Evolutionary conservation across 2,797 vertebrate species (phyloP).

Genomic region (Anguilla anguilla): DNA sequence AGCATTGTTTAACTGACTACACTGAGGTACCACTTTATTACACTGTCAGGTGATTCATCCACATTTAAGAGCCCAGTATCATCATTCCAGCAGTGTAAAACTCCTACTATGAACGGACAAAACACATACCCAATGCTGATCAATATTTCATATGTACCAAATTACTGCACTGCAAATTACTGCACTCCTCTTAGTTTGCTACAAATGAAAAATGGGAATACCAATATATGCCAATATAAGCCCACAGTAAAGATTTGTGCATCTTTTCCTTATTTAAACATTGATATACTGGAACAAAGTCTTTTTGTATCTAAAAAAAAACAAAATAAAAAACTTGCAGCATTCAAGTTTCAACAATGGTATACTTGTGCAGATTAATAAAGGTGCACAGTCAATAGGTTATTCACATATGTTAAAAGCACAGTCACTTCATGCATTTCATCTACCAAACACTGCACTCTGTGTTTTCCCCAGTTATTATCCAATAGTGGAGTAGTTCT

Average conservation of each 20-base stretch:
- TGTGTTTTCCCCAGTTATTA: not conserved
- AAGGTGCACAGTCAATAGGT: not conserved
- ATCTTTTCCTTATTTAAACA: slow-evolving; percentile 18
- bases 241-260: not conserved
- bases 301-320: not conserved
- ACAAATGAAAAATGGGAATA: not conserved
- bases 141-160: not conserved
- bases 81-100: slow-evolving; percentile 6
- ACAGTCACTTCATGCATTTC: slow-evolving; percentile 12
- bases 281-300: not conserved
- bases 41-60: not conserved
- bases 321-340: not conserved
- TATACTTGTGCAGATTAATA: not conserved
- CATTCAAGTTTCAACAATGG: not conserved
- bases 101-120: not conserved
- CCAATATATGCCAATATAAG: not conserved
- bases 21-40: not conserved
- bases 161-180: slow-evolving; percentile 5
- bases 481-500: not conserved
- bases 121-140: slow-evolving; percentile 4
- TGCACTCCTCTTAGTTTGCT: not conserved
- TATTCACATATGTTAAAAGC: not conserved
- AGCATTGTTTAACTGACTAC: not conserved
- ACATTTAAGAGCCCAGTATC: not conserved
- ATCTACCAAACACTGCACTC: not conserved